These are phyloP conservation scores for Pammene fasciana DNA, from an alignment of 2,888 invertebrate species.

Conservation along the genomic window DNA sequence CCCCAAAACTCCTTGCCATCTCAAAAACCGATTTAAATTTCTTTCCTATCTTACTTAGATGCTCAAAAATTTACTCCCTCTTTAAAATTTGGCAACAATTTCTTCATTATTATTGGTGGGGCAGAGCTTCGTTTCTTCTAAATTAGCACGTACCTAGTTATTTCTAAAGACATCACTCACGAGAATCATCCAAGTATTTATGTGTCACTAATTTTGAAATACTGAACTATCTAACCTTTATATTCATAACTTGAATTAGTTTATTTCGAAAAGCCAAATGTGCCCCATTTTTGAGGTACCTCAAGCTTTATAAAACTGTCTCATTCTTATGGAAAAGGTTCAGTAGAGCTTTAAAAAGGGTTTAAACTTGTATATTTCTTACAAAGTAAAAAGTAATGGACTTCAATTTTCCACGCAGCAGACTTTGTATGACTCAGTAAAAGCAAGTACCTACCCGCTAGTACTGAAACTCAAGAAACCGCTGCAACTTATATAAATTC, in stretches of 20 bases:
- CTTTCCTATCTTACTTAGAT: too few species aligned
- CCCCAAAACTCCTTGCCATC: too few species aligned
- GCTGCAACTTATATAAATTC: constrained; percentile 26
- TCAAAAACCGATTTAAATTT: too few species aligned
- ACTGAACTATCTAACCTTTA: not conserved
- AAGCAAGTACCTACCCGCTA: constrained; percentile 35
- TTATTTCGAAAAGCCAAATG: constrained; percentile 1
- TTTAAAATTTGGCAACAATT: too few species aligned
- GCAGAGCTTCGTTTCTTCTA: too few species aligned
- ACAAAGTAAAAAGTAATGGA: constrained; percentile 40
- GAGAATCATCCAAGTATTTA: not conserved
- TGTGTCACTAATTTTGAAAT: constrained; percentile 1
- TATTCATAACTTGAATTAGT: not conserved
- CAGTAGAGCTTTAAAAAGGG: constrained; percentile 3
- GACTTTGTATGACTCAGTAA: constrained; percentile 33
- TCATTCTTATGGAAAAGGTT: constrained; percentile 5
- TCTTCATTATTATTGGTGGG: too few species aligned
- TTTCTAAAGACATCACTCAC: not conserved
- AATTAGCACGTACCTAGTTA: not conserved
- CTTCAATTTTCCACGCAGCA: constrained; percentile 41
- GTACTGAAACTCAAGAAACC: constrained; percentile 25
- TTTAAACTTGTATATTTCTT: constrained; percentile 26
- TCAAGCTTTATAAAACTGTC: constrained; percentile 15
- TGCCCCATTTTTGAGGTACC: not conserved
- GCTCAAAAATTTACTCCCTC: too few species aligned